phyloP scores from a whole-genome alignment of 2,888 invertebrate genomes.

The Hemistola chrysoprasaria region DNA sequence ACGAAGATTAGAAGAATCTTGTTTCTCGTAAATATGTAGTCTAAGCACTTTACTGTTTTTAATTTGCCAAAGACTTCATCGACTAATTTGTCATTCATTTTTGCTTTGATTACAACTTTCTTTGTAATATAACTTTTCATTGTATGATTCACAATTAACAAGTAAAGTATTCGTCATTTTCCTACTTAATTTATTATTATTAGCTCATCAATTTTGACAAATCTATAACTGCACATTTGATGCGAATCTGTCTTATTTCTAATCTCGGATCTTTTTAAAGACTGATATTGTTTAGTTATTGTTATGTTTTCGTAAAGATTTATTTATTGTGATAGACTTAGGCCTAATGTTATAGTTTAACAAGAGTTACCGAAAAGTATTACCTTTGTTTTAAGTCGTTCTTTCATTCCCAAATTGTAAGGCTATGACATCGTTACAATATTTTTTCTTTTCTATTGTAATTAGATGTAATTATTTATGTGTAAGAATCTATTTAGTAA shows the following conservation, averaged over 20 bases:
- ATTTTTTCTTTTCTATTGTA: constrained; percentile 28
- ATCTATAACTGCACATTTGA: background rate
- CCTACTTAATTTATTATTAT: background rate
- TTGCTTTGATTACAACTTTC: constrained; percentile 1
- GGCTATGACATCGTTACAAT: constrained; percentile 60
- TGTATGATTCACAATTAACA: background rate
- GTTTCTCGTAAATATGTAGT: constrained; percentile 23
- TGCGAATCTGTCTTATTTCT: constrained; percentile 13
- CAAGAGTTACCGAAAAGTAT: constrained; percentile 81
- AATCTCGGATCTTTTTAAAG: constrained; percentile 58
- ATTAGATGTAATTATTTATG: constrained; percentile 22
- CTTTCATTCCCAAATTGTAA: constrained; percentile 57
- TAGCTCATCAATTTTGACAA: too few species aligned
- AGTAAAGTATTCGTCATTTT: constrained; percentile 1
- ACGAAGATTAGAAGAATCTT: constrained; percentile 22
- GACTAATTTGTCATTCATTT: constrained; percentile 28
- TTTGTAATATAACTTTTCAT: background rate
- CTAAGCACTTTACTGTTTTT: constrained; percentile 20
- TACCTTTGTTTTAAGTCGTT: constrained; percentile 61
- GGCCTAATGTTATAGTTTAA: constrained; percentile 57
- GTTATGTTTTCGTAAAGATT: constrained; percentile 72
- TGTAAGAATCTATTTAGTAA: constrained; percentile 22
- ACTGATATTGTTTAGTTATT: constrained; percentile 71
- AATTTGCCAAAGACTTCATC: constrained; percentile 32
- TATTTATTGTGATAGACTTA: constrained; percentile 77